A percentile compares a stretch with the other conserved stretches of the same genome.
These are phyloP conservation scores for Caenorhabditis drosophilae DNA, from an alignment of 2,888 invertebrate species.

Conservation along the genomic window DNA sequence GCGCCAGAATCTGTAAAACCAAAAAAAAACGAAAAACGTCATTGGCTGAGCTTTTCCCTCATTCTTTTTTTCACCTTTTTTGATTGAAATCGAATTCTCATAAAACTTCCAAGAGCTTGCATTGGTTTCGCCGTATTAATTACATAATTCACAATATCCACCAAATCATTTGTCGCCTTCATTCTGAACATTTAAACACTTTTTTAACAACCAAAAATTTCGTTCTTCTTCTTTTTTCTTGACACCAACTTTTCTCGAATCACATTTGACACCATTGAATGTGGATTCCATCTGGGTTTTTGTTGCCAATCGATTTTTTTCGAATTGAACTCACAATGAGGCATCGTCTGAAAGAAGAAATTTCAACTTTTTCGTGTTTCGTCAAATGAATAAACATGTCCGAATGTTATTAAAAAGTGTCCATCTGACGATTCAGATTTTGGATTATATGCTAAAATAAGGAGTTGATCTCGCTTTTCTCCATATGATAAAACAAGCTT, in stretches of 20 bases:
- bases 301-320: constrained; percentile 24
- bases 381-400: no score
- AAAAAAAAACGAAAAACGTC: constrained; percentile 6
- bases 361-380: no score
- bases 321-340: constrained; percentile 20
- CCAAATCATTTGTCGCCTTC: constrained; percentile 48
- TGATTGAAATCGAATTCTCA: constrained; percentile 43
- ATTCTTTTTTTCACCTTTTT: constrained; percentile 13
- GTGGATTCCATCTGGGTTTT: constrained; percentile 59
- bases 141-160: constrained; percentile 54
- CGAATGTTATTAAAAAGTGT: constrained; percentile 43
- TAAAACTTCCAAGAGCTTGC: constrained; percentile 45
- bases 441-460: constrained; percentile 54
- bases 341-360: constrained; percentile 22
- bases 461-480: constrained; percentile 50
- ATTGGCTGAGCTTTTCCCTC: not conserved
- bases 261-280: constrained; percentile 44
- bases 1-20: constrained; percentile 27
- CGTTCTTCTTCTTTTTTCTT: no score
- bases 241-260: constrained; percentile 40
- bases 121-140: constrained; percentile 42
- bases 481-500: constrained; percentile 89
- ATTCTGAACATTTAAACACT: no score
- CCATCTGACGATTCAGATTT: constrained; percentile 24
- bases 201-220: constrained; percentile 2